Percentiles rank a stretch among this genome's conserved stretches.
Evolutionary conservation across 2,797 vertebrate genomes (phyloP).

Genomic region (Poecilia picta): DNA sequence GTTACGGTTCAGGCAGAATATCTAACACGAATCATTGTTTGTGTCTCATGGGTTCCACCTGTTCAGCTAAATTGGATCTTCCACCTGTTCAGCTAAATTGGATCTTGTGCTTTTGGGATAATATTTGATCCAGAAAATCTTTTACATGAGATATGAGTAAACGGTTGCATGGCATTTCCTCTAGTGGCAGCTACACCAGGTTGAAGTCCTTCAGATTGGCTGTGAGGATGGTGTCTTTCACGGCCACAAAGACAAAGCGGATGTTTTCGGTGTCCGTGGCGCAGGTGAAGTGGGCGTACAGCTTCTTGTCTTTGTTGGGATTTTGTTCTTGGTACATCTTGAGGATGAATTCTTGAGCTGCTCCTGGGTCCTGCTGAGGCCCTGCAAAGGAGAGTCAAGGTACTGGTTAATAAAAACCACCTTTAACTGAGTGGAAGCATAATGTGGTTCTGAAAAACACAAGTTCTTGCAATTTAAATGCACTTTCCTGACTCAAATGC

Average conservation of each 20-base stretch:
- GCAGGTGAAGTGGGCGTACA: constrained; percentile 91
- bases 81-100: constrained; percentile 10
- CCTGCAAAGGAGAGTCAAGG: constrained; percentile 66
- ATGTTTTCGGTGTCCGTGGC: constrained; percentile 93
- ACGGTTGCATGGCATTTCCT: neutral
- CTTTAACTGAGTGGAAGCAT: neutral
- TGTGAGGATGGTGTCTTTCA: constrained; percentile 92
- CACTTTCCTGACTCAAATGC: neutral
- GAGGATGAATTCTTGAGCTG: constrained; percentile 89
- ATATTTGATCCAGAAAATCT: neutral
- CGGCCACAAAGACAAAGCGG: constrained; percentile 87
- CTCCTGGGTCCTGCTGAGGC: constrained; percentile 81
- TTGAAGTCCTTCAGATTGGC: constrained; percentile 89
- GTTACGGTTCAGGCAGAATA: constrained; percentile 2
- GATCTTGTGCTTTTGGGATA: neutral
- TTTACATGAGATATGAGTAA: neutral
- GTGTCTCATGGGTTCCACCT: constrained; percentile 7
- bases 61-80: constrained; percentile 5
- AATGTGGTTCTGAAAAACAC: neutral
- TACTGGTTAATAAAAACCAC: neutral
- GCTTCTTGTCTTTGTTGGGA: constrained; percentile 87
- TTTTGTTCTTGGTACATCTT: constrained; percentile 91
- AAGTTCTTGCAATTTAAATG: neutral
- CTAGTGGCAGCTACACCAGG: constrained; percentile 72
- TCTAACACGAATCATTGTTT: constrained; percentile 4